Evolutionary conservation across 2,888 invertebrate species (phyloP).

Genomic region (Hemicrepidius hirtus): DNA sequence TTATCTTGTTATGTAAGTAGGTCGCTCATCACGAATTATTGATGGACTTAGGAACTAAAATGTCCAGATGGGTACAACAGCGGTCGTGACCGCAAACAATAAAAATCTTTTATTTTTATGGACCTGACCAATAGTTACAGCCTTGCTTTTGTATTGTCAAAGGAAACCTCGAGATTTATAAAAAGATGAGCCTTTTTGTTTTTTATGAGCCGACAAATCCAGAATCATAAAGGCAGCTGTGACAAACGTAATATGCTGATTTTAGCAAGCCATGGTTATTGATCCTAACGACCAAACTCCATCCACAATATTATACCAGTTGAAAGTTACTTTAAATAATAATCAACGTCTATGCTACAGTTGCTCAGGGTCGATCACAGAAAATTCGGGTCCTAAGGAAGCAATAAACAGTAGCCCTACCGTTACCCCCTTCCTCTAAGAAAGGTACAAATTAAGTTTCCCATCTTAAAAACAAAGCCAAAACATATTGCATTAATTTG

Average conservation of each 20-base stretch:
- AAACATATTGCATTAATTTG: too few species aligned
- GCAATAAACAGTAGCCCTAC: too few species aligned
- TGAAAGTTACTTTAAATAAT: too few species aligned
- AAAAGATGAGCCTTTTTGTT: slow-evolving; percentile 3
- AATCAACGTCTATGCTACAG: too few species aligned
- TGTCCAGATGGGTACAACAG: slow-evolving; percentile 14
- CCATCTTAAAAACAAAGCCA: too few species aligned
- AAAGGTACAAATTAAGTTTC: too few species aligned
- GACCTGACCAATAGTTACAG: slow-evolving; percentile 3
- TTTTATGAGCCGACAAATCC: not conserved
- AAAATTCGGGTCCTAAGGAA: too few species aligned
- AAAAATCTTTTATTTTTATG: slow-evolving; percentile 12
- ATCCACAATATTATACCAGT: too few species aligned
- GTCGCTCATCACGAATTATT: not conserved
- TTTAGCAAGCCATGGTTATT: not conserved
- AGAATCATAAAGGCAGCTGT: not conserved
- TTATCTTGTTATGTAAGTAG: slow-evolving; percentile 1
- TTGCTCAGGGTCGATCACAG: too few species aligned
- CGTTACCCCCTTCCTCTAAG: too few species aligned
- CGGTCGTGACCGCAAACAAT: slow-evolving; percentile 5
- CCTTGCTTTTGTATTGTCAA: slow-evolving; percentile 7
- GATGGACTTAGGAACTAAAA: slow-evolving; percentile 7
- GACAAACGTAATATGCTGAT: not conserved
- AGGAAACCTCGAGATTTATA: slow-evolving; percentile 1
- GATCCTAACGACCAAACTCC: not conserved